phyloP scores from a whole-genome alignment of 2,113 vertebrate genomes.

The Gallinago media region DNA sequence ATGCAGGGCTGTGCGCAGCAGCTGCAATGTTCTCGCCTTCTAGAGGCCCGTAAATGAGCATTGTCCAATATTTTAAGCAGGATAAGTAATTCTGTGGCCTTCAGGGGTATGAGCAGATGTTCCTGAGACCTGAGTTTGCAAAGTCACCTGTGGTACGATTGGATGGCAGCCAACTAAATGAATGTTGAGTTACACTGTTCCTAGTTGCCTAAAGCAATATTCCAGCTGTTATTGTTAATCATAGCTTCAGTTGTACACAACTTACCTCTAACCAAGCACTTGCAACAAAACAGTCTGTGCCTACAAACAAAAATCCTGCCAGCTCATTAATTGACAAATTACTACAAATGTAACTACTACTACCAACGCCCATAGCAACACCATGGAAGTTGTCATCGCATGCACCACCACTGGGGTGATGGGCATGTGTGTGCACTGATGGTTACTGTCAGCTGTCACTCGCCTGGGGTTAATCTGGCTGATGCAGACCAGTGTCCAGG shows the following conservation, averaged over 20 bases:
- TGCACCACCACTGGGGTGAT: neutral
- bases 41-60: neutral
- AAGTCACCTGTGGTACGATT: neutral
- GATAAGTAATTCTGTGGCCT: neutral
- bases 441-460: neutral
- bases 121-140: neutral
- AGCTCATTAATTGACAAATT: neutral
- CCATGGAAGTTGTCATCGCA: neutral
- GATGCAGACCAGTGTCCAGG: accelerated
- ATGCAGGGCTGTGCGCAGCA: neutral
- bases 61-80: neutral
- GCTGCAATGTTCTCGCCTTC: neutral
- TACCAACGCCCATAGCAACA: neutral
- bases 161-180: neutral
- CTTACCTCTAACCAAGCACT: neutral
- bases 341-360: neutral
- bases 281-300: accelerated
- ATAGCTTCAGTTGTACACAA: neutral
- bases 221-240: neutral
- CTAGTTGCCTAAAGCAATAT: neutral
- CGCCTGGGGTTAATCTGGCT: neutral
- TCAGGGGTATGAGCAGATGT: neutral
- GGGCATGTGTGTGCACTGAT: neutral
- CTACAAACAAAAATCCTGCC: neutral
- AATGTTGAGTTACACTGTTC: neutral